Base-by-base conservation (phyloP, 2,888 invertebrate species). In the Diplazon laetatorius region DNA sequence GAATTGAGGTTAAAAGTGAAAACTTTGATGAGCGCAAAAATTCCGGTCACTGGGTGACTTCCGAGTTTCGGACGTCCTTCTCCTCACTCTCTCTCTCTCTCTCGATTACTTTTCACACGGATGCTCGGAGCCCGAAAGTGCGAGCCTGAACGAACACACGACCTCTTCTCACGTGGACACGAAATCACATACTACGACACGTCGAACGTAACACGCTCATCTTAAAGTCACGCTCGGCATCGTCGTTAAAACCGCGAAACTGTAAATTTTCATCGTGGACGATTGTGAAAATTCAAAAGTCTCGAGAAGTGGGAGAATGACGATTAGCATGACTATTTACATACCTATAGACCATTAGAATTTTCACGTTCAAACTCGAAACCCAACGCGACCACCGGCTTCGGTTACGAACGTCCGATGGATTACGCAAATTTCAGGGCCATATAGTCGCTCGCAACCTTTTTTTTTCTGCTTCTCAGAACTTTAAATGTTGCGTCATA, bases 1-100 rank as follows among this genome's bases (percentile, higher is more conserved):
- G 85, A 85, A 91, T 89, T 87, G 86, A 90, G 90, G 90, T 90
- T 91, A 89, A 88, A 90, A 90, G 90, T 90, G 90, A 91, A n/a
- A 91, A 91, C 86, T 87, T 78, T 66, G 59, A 76, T 68, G 70
- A 80, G 83, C 85, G 85, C n/a, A n/a, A 85, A 87, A 87, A 87
- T 87, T 84, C 85, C 86, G 86, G 86, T 85, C 85, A 85, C 82
- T 82, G 80, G 83, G 83, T 85, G 82, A 80, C 70, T 77, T 78
- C 63, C 65, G 70, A 60, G 59, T 76, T 78, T 69, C 50, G 70
- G 66, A 52, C 30, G 60, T 2, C 30, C 30, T 6, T 30, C 30
- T 30, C 30, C 30, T 30, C 30, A 6, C 30, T 30, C 39, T 35
- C 20, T 6, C 4, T 30, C n/a, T 60, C 16, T 39, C 10, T 5